phyloP scores from a whole-genome alignment of 2,113 vertebrate genomes.

The Cyprinus carpio region DNA sequence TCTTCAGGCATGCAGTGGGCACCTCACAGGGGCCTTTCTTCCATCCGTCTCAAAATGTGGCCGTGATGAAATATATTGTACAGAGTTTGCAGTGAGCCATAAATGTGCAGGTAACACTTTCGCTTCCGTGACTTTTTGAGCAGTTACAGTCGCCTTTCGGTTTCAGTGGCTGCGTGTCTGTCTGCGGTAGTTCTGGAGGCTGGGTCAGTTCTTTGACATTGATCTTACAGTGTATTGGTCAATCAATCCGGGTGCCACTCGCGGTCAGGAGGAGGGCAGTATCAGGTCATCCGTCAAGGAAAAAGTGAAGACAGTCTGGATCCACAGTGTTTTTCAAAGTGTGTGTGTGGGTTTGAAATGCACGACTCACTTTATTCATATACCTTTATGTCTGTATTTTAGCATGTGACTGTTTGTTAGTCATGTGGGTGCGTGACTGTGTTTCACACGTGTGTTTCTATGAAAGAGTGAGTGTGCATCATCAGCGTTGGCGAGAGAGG shows the following conservation, averaged over 20 bases:
- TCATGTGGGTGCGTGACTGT: conserved; percentile 15
- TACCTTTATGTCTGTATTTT: conserved; percentile 26
- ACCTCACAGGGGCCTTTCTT: conserved; percentile 75
- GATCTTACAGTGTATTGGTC: conserved; percentile 73
- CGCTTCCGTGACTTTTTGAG: not conserved
- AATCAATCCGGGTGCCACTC: conserved; percentile 57
- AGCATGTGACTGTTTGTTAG: not conserved
- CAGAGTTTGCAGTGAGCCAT: conserved; percentile 35
- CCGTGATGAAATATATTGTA: conserved; percentile 30
- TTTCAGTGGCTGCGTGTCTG: conserved; percentile 12
- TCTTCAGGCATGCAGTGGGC: conserved; percentile 79
- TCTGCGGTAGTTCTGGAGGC: conserved; percentile 17
- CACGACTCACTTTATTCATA: not conserved
- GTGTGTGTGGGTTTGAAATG: not conserved
- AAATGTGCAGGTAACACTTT: conserved; percentile 19
- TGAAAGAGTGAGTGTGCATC: conserved; percentile 90
- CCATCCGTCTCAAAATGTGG: not conserved
- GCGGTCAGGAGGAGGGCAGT: conserved; percentile 30
- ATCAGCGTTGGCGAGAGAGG: conserved; percentile 79
- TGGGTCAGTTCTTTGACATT: conserved; percentile 4
- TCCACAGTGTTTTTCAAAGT: conserved; percentile 51
- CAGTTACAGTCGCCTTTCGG: not conserved
- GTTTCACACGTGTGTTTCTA: conserved; percentile 85
- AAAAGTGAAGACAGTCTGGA: conserved; percentile 32
- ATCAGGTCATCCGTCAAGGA: conserved; percentile 31